Percentiles rank a stretch among this genome's conserved stretches.
Conservation (phyloP, 2,888 invertebrate species). For the Sesia bembeciformis region DNA sequence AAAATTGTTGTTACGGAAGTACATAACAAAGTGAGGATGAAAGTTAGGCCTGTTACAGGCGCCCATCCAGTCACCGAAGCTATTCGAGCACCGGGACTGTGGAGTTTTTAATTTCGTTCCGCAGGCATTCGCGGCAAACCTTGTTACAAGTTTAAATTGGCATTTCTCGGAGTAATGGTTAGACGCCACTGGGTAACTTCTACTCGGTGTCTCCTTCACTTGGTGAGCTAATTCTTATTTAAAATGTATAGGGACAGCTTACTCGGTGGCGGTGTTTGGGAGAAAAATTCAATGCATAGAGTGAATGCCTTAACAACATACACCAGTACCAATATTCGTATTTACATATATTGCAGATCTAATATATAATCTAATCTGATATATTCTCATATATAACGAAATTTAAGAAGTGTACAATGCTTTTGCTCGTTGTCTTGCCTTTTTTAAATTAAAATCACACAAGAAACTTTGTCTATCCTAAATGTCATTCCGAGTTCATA, state of each 20-base stretch:
- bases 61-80: constrained; percentile 39
- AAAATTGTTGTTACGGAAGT: constrained; percentile 42
- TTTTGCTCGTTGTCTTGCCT: too few relatives aligned
- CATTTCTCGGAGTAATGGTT: constrained; percentile 69
- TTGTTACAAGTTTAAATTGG: constrained; percentile 74
- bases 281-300: constrained; percentile 2
- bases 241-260: constrained; percentile 52
- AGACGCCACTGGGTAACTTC: constrained; percentile 55
- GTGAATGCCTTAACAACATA: too few relatives aligned
- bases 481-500: too few relatives aligned
- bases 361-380: too few relatives aligned
- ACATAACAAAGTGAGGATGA: constrained; percentile 56
- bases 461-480: too few relatives aligned
- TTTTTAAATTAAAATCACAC: too few relatives aligned
- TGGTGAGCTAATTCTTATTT: constrained; percentile 58
- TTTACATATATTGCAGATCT: too few relatives aligned
- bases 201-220: constrained; percentile 49
- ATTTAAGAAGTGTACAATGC: too few relatives aligned
- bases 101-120: constrained; percentile 70
- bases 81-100: constrained; percentile 44
- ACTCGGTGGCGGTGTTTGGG: constrained; percentile 6
- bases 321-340: too few relatives aligned
- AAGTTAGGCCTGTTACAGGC: constrained; percentile 63
- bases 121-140: constrained; percentile 66
- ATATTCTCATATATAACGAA: too few relatives aligned